A percentile compares a stretch with the other conserved stretches of the same genome.
Conservation (phyloP, 2,113 vertebrate genomes). For the Notechis scutatus region DNA sequence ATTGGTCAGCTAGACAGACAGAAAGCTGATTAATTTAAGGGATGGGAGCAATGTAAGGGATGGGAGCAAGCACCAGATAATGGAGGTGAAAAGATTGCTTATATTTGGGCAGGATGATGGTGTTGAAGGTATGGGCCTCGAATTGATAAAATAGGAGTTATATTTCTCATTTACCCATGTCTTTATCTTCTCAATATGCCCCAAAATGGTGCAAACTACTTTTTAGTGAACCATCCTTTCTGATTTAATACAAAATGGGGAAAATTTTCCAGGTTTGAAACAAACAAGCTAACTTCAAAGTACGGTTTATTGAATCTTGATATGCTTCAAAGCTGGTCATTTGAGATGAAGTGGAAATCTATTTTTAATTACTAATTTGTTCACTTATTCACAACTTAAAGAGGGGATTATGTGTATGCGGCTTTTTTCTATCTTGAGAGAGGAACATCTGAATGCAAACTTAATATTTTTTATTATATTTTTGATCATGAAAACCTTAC, state of each 20-base stretch:
- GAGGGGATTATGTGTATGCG: no score
- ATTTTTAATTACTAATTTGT: background rate
- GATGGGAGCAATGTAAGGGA: background rate
- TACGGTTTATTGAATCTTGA: background rate
- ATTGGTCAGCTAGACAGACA: background rate
- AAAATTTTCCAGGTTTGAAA: background rate
- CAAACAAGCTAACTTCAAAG: background rate
- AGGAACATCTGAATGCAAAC: background rate
- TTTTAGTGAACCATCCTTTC: background rate
- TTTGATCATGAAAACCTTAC: conserved; percentile 21
- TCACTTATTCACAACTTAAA: background rate
- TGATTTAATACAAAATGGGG: background rate
- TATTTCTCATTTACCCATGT: background rate
- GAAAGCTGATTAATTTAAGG: background rate
- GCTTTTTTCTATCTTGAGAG: background rate
- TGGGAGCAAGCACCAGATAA: background rate
- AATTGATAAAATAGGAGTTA: background rate
- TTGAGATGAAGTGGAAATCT: background rate
- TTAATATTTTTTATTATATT: conserved; percentile 14
- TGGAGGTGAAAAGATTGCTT: background rate
- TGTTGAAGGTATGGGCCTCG: background rate
- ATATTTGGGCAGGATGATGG: background rate
- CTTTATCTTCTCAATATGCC: background rate
- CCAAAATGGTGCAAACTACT: background rate
- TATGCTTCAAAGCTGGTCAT: background rate